Base-by-base conservation (phyloP, 2,888 invertebrate species). In the Hemicrepidius hirtus region DNA sequence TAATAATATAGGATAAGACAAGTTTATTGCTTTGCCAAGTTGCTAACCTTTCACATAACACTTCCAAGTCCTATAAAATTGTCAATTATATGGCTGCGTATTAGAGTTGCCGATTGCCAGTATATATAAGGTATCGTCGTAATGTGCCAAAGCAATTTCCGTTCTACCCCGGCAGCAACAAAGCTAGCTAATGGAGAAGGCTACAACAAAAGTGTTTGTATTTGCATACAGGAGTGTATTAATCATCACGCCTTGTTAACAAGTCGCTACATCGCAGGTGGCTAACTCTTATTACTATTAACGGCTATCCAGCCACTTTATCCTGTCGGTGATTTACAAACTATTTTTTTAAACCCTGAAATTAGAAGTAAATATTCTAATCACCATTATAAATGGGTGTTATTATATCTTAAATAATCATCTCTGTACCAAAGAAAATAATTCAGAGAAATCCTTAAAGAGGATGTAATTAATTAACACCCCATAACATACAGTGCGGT, bases 141-240 rank as follows among this genome's bases (percentile, higher is more conserved):
- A 65, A 65, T 37, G 65, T 53, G 53, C 65, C 20, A 46, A 59
- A 60, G 32, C 46, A 68, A 68, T 68, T 66, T 60, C 57, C 68
- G 44, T 60, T 35, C 57, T 37, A 49, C 35, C 68, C 68, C 68
- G 28, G 62, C 62, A 68, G 68, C 50, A 62, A 68, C 50, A 62
- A 62, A 53, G 41, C 46, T 12, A 32, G 21, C 60, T 68, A 68
- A 68, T 74, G 71, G 68, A 68, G 68, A 71, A 73, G 70, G 66
- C 65, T 60, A 41, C 53, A 70, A 69, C 55, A 73, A 75, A 76
- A 73, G 71, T 73, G 64, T 46, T 62, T 75, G 73, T 78, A 79
- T 79, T 79, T 78, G 77, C 79, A 79, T 79, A 79, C 76, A 75
- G 78, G 69, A 76, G 78, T 74, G 77, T 77, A 79, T 79, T 79